Percentiles rank a stretch among this genome's conserved stretches.
Conservation (phyloP, 2,888 invertebrate genomes). For the Ophion costatus region DNA sequence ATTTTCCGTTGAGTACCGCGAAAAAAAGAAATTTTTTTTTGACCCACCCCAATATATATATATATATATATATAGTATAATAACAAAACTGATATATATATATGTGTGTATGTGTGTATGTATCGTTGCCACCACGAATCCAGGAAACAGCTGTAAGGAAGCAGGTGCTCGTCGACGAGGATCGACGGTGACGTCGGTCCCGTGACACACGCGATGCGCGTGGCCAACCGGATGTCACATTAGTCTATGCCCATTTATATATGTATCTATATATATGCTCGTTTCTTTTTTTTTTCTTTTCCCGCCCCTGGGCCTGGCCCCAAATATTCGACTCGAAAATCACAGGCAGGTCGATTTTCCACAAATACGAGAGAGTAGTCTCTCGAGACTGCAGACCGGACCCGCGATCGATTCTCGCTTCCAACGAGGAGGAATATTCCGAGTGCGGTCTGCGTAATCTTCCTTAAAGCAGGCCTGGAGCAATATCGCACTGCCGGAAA, state of each 20-base stretch:
- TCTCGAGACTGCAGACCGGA: not conserved
- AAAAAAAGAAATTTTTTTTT: no score
- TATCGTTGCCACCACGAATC: slow-evolving; percentile 70
- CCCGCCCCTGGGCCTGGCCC: not conserved
- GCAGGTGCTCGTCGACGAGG: slow-evolving; percentile 77
- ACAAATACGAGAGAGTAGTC: not conserved
- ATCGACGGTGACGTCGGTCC: slow-evolving; percentile 77
- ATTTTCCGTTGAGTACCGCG: no score
- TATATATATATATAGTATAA: not conserved
- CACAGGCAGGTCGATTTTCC: not conserved
- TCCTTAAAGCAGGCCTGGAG: slow-evolving; percentile 42
- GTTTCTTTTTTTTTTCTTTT: slow-evolving; percentile 22
- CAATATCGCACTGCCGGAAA: slow-evolving; percentile 60
- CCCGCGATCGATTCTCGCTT: not conserved
- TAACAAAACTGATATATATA: no score
- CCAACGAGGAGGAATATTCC: not conserved
- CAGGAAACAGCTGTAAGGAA: slow-evolving; percentile 83
- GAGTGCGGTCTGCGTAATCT: slow-evolving; percentile 38
- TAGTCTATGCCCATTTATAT: slow-evolving; percentile 45
- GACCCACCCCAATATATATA: no score
- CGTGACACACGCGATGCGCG: slow-evolving; percentile 80
- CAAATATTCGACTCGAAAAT: not conserved
- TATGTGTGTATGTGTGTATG: slow-evolving; percentile 7
- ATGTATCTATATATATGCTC: slow-evolving; percentile 20
- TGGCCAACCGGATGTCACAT: slow-evolving; percentile 76